Evolutionary conservation across 2,113 vertebrate species (phyloP).

Genomic region (Chaetodon trifascialis): DNA sequence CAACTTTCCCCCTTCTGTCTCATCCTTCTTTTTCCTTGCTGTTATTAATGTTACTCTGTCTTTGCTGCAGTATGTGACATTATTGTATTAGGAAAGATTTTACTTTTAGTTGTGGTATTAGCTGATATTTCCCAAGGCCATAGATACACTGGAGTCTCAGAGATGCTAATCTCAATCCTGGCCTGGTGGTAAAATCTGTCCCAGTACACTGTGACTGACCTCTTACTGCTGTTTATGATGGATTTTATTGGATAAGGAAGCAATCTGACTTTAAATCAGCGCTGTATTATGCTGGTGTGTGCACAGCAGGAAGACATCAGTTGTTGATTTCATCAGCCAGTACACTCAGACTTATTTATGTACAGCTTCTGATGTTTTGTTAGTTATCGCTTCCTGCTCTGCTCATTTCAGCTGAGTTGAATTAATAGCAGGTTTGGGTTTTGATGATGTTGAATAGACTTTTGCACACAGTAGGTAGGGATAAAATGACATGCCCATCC

Average conservation of each 20-base stretch:
- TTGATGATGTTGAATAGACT: neutral
- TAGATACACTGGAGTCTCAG: slow-evolving; percentile 1
- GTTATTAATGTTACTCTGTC: neutral
- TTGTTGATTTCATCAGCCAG: neutral
- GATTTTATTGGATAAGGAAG: slow-evolving; percentile 19
- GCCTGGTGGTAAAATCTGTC: neutral
- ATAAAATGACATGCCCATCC: neutral
- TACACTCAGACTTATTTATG: neutral
- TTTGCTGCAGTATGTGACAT: slow-evolving; percentile 5
- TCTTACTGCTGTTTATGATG: slow-evolving; percentile 6
- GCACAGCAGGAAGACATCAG: neutral
- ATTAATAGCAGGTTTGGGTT: neutral
- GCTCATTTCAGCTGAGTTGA: neutral
- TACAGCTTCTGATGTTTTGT: neutral
- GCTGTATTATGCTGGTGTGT: neutral
- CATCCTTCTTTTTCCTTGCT: neutral
- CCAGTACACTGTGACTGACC: neutral
- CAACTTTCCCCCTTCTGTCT: neutral
- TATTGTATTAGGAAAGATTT: slow-evolving; percentile 52
- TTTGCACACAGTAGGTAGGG: neutral
- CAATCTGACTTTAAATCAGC: neutral
- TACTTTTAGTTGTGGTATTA: slow-evolving; percentile 37
- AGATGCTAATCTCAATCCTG: slow-evolving; percentile 17
- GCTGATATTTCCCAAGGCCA: slow-evolving; percentile 11
- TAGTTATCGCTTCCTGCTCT: neutral